Base-by-base conservation (phyloP, 2,797 vertebrate genomes). In the Acrossocheilus wenchowensis region DNA sequence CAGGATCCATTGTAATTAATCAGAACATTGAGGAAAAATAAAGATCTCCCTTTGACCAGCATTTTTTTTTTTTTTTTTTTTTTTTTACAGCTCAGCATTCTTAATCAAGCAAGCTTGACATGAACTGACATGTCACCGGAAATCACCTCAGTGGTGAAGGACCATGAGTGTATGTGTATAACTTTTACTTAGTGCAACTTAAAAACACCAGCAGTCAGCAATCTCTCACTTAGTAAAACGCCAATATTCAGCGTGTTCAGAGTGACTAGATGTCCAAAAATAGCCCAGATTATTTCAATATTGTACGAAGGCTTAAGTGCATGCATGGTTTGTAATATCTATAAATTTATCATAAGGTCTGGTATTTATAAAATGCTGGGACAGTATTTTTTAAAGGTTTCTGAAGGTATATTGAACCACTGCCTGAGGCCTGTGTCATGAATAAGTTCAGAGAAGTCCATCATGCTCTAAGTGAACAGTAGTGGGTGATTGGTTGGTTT, bases 281-380 rank as follows among this genome's bases (percentile, higher is more conserved):
- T 83, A 83, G 21, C 45, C 48, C 30, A 0, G 41, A 83, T 82
- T 77, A 62, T 72, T 87, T 85, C 45, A 87, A 91, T 88, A 89
- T 85, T 90, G 87, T 30, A 88, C 50, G 30, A 48, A n/a, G 83
- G 45, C 17, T 81, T 77, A 86, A 89, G 88, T 89, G 86, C 66
- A 84, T 60, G 68, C 78, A 83, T 75, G 69, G 89, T 87, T 69
- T 82, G 60, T 41, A 81, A 62, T 69, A 21, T 48, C 36, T 82
- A 87, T 91, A 85, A 88, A 90, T 93, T 80, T 86, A 86, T 91
- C 77, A 90, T 87, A 87, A 89, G 75, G 69, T n/a, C 36, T 43
- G 86, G 36, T 64, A 83, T 83, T 87, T 87, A 82, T 83, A 87
- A 87, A 86, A 66, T 74, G 71, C 74, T 81, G 12, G 36, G 83